phyloP scores from a whole-genome alignment of 2,797 vertebrate species.

The Coregonus sp. region DNA sequence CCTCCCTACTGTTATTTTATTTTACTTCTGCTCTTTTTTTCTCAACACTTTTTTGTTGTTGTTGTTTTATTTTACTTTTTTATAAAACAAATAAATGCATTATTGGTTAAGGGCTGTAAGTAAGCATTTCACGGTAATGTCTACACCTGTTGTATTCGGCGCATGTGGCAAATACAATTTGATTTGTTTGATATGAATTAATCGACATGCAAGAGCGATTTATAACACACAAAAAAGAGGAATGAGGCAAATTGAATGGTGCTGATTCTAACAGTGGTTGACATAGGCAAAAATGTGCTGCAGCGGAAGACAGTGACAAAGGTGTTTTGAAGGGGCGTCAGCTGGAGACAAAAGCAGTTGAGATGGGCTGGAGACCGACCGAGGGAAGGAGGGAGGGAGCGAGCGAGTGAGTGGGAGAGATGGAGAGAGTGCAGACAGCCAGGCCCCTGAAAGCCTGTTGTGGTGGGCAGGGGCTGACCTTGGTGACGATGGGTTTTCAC shows the following conservation, averaged over 20 bases:
- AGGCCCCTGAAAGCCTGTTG: slow-evolving; percentile 69
- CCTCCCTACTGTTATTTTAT: no score
- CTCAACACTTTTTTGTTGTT: no score
- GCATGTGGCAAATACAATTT: no score
- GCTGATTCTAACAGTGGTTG: slow-evolving; percentile 62
- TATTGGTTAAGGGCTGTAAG: no score
- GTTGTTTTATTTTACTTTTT: no score
- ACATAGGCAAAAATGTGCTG: slow-evolving; percentile 63
- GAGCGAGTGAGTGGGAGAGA: slow-evolving; percentile 58
- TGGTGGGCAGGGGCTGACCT: slow-evolving; percentile 78
- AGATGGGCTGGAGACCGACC: slow-evolving; percentile 55
- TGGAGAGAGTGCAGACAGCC: slow-evolving; percentile 57
- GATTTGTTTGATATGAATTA: slow-evolving; percentile 40
- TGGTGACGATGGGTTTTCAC: slow-evolving; percentile 77
- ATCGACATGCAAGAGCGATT: slow-evolving; percentile 54
- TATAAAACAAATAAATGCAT: no score
- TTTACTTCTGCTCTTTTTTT: no score
- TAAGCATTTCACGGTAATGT: no score
- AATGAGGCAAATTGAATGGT: slow-evolving; percentile 60
- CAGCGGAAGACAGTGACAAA: slow-evolving; percentile 61
- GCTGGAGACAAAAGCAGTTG: slow-evolving; percentile 68
- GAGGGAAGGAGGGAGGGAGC: slow-evolving; percentile 32
- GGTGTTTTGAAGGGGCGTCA: slow-evolving; percentile 63
- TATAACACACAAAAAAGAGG: slow-evolving; percentile 68
- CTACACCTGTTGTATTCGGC: no score